Evolutionary conservation across 2,888 invertebrate genomes (phyloP).

Genomic region (Pseudoips prasinana): DNA sequence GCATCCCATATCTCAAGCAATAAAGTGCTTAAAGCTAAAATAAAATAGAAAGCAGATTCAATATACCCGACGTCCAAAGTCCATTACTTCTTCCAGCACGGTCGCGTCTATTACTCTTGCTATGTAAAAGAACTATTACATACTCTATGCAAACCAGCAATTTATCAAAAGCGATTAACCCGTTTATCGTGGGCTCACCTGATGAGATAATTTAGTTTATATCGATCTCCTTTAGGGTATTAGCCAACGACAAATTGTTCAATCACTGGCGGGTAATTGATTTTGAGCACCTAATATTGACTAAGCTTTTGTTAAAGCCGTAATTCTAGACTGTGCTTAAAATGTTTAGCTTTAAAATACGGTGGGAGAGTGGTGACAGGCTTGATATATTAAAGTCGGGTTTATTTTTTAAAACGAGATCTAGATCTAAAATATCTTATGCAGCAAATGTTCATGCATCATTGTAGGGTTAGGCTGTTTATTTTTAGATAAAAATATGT

Average conservation of each 20-base stretch:
- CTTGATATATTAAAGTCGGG: conserved; percentile 14
- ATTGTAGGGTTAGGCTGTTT: too few species aligned
- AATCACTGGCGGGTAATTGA: conserved; percentile 83
- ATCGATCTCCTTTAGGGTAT: conserved; percentile 63
- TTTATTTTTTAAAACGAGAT: too few species aligned
- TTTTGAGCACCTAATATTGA: conserved; percentile 67
- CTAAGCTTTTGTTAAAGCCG: conserved; percentile 41
- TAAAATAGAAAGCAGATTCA: conserved; percentile 1
- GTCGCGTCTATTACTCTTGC: conserved; percentile 10
- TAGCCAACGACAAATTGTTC: conserved; percentile 82
- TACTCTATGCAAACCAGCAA: conserved; percentile 12
- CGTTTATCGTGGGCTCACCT: conserved; percentile 42
- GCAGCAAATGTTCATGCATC: too few species aligned
- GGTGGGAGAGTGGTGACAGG: conserved; percentile 18
- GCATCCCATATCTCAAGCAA: conserved; percentile 9
- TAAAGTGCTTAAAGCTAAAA: conserved; percentile 4
- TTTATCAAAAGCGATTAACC: conserved; percentile 24
- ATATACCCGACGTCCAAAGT: not conserved
- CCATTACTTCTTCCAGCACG: not conserved
- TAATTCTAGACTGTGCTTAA: conserved; percentile 31
- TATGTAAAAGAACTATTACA: conserved; percentile 9
- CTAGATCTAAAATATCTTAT: too few species aligned
- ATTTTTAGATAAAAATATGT: too few species aligned
- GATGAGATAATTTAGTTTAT: conserved; percentile 73
- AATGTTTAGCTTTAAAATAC: conserved; percentile 21